phyloP scores from a whole-genome alignment of 2,113 vertebrate genomes.

The Drymodes brunneopygia region DNA sequence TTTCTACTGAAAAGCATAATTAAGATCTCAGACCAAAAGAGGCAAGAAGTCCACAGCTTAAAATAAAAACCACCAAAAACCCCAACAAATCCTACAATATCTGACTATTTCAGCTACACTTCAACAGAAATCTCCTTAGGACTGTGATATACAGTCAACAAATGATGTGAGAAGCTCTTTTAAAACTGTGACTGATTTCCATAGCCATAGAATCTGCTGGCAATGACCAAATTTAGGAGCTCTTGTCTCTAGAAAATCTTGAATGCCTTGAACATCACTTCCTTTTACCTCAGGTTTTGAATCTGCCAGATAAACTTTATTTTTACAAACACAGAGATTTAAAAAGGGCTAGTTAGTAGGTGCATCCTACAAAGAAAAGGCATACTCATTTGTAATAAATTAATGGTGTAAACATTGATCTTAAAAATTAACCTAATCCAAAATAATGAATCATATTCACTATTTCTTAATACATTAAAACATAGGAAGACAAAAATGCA shows the following conservation, averaged over 20 bases:
- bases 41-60: background rate
- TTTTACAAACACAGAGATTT: background rate
- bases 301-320: background rate
- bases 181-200: background rate
- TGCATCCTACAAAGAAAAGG: background rate
- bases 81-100: background rate
- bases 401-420: background rate
- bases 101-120: background rate
- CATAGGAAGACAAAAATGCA: background rate
- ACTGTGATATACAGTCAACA: background rate
- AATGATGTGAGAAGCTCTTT: background rate
- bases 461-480: background rate
- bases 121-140: background rate
- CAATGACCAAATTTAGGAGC: background rate
- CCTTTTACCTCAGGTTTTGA: background rate
- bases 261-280: background rate
- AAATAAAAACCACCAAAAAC: background rate
- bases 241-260: background rate
- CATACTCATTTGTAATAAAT: background rate
- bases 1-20: background rate
- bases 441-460: background rate
- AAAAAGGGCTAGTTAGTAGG: background rate
- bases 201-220: background rate
- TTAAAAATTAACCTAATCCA: background rate
- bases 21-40: background rate